Evolutionary conservation across 2,113 vertebrate genomes (phyloP), one percentile per base, ranked within the genome.

Genomic region (Daboia siamensis): DNA sequence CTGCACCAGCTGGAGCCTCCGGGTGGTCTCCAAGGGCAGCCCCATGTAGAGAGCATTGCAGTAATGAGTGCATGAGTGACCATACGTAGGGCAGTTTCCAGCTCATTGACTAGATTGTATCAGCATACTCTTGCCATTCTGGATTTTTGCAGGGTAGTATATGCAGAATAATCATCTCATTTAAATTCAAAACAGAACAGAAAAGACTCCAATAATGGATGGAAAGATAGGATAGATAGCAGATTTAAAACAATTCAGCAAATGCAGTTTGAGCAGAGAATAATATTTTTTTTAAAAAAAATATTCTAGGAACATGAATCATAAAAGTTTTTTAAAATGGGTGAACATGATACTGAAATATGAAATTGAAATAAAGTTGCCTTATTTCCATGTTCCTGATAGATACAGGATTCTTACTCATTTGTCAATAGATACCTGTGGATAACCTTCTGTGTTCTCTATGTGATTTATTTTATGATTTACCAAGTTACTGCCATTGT

Each of bases 361-460:
- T 57, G 74, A 29, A 11, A 59, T 39, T 48, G 0, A 51, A 89
- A n/a, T 39, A 87, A 69, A 21, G 29, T 20, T 91, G 21, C 51
- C 56, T 93, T 91, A 94, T 39, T 0, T 0, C 84, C 87, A 90
- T 13, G 13, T 86, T 0, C 9, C 48, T 56, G 69, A 94, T 21
- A 51, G 1, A 94, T n/a, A 86, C 61, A 24, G 26, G 2, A 11
- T 64, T 91, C 3, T 46, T 69, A 69, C 15, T 33, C 90, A 86
- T 20, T 86, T 21, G 20, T 91, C 74, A 87, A 39, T 91, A 21
- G 3, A 33, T 92, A 74, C 92, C 17, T 80, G 29, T 88, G 46
- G 10, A 33, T 92, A 74, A 92, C 13, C 80, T 93, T 91, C 17
- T 64, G 1, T 91, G 12, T 80, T 93, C 26, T 92, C 29, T 87